A percentile compares a stretch with the other conserved stretches of the same genome.
phyloP scores from a whole-genome alignment of 2,888 invertebrate genomes.

The Drosophila paramelanica region DNA sequence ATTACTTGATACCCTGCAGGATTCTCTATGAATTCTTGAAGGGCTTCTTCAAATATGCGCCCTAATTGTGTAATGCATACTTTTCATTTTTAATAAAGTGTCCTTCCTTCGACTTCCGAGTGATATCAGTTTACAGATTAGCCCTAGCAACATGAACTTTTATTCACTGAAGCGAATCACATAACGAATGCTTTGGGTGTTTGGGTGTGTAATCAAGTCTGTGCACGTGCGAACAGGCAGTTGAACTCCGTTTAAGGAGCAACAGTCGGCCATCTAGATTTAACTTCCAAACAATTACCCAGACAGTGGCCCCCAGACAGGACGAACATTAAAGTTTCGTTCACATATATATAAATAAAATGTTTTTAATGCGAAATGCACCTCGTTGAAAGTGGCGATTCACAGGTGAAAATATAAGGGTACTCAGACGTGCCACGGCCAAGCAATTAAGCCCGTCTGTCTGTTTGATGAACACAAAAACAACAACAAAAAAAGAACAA shows the following conservation, averaged over 20 bases:
- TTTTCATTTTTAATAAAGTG: constrained; percentile 31
- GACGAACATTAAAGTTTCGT: constrained; percentile 14
- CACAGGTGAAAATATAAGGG: constrained; percentile 7
- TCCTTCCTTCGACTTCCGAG: constrained; percentile 18
- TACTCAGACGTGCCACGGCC: not conserved
- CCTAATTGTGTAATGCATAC: constrained; percentile 52
- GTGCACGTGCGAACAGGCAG: constrained; percentile 54
- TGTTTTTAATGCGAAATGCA: constrained; percentile 34
- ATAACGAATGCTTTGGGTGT: not conserved
- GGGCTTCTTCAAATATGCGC: too few relatives aligned
- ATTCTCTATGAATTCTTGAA: not conserved
- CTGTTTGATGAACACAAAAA: not conserved
- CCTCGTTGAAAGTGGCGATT: constrained; percentile 36
- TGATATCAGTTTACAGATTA: constrained; percentile 47
- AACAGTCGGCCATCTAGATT: constrained; percentile 15
- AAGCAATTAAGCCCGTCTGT: not conserved
- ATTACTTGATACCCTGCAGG: not conserved
- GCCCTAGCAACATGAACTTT: not conserved
- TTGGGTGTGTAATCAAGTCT: constrained; percentile 25
- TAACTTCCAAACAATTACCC: constrained; percentile 38
- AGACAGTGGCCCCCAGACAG: constrained; percentile 43
- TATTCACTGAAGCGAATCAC: constrained; percentile 3
- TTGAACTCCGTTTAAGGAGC: constrained; percentile 52
- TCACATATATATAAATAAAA: constrained; percentile 2
- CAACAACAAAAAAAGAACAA: not conserved